Percentiles rank a stretch among this genome's conserved stretches.
Evolutionary conservation across 2,888 invertebrate species (phyloP).

Genomic region (Dione juno): DNA sequence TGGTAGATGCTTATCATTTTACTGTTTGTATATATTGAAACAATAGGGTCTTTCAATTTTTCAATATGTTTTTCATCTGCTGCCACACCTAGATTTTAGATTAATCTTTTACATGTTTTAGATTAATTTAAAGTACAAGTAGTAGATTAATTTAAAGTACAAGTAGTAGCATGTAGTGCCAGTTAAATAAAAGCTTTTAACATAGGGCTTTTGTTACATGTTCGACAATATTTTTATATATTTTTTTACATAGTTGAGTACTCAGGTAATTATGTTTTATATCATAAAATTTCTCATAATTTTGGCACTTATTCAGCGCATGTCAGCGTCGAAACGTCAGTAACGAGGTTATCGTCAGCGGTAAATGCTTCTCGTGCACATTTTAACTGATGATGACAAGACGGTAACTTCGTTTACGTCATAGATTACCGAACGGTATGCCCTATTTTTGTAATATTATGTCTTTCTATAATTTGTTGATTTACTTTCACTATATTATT

Average conservation of each 20-base stretch:
- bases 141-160: too few relatives aligned
- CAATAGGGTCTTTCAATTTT: neutral
- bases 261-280: neutral
- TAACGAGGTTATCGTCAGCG: slow-evolving; percentile 43
- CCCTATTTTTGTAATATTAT: neutral
- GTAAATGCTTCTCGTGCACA: slow-evolving; percentile 37
- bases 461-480: neutral
- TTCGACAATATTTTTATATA: neutral
- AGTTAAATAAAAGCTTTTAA: too few relatives aligned
- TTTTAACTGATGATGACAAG: slow-evolving; percentile 37
- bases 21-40: neutral
- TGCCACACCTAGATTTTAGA: neutral
- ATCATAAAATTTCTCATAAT: slow-evolving; percentile 15
- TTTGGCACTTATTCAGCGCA: slow-evolving; percentile 18
- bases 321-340: slow-evolving; percentile 33
- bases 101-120: too few relatives aligned
- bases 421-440: slow-evolving; percentile 23
- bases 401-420: slow-evolving; percentile 36
- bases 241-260: neutral
- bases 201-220: too few relatives aligned
- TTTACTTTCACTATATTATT: too few relatives aligned
- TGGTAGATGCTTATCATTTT: neutral
- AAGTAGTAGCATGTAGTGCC: too few relatives aligned
- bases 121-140: too few relatives aligned
- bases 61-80: neutral